Conservation (phyloP, 2,797 vertebrate genomes). For the Chloroceryle amazona region DNA sequence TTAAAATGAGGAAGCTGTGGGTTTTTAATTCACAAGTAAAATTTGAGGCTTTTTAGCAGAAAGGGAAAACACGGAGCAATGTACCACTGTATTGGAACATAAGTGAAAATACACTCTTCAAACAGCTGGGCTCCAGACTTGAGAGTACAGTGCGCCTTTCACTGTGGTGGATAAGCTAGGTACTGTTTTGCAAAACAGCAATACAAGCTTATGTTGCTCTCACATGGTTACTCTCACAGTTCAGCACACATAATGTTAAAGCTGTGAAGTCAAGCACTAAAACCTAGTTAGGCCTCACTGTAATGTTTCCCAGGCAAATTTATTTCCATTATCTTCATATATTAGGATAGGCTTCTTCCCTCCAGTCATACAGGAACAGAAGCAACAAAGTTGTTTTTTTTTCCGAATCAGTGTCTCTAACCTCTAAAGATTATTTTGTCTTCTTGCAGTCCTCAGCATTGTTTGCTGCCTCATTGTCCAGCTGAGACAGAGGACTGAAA, state of each 20-base stretch:
- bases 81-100: not conserved
- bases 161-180: not conserved
- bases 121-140: not conserved
- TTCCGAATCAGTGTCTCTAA: not conserved
- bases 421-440: not conserved
- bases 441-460: not conserved
- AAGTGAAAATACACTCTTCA: not conserved
- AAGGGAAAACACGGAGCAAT: not conserved
- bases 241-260: not conserved
- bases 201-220: not conserved
- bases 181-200: not conserved
- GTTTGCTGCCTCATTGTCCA: not conserved
- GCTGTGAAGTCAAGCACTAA: not conserved
- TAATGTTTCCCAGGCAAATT: constrained; percentile 16
- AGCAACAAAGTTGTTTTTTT: not conserved
- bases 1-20: not conserved
- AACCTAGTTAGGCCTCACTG: not conserved
- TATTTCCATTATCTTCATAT: not conserved
- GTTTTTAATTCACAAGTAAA: not conserved
- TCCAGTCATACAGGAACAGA: not conserved
- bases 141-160: not conserved
- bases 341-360: not conserved
- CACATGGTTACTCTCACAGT: not conserved
- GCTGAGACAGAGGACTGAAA: not conserved
- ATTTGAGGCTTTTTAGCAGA: not conserved